Conservation (phyloP, 2,797 vertebrate species). For the Furcifer pardalis region DNA sequence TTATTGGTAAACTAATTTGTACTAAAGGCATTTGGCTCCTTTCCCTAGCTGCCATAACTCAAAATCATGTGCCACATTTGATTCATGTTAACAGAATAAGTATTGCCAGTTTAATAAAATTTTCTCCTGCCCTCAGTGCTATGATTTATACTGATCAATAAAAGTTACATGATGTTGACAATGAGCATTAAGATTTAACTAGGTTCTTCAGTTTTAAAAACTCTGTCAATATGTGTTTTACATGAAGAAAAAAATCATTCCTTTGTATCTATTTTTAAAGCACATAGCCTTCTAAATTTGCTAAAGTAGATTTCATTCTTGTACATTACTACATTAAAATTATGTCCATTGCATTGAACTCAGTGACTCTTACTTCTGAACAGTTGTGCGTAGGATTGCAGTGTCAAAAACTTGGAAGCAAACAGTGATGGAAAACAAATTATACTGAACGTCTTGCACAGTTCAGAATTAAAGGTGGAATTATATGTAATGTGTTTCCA, state of each 20-base stretch:
- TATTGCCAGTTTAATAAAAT: constrained; percentile 69
- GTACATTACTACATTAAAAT: not conserved
- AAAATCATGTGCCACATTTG: constrained; percentile 64
- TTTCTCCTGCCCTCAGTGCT: constrained; percentile 58
- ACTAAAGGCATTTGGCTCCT: constrained; percentile 67
- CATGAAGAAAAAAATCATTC: constrained; percentile 5
- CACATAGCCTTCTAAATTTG: not conserved
- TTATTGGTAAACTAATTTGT: constrained; percentile 80
- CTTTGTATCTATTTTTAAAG: not conserved
- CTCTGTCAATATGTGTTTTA: constrained; percentile 54
- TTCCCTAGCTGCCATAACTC: constrained; percentile 66
- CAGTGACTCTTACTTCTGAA: not conserved
- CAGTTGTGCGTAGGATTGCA: not conserved
- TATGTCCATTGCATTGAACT: not conserved
- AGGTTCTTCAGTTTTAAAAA: constrained; percentile 58
- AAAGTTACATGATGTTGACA: constrained; percentile 61
- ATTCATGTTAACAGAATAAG: constrained; percentile 74
- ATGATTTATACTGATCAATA: constrained; percentile 70
- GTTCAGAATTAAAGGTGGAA: not conserved
- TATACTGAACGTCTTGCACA: not conserved
- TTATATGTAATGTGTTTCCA: not conserved
- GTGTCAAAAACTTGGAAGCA: not conserved
- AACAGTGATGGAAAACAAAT: not conserved
- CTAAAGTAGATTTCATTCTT: not conserved
- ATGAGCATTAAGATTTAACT: constrained; percentile 67